Evolutionary conservation across 64 coral and sea anemone species (phyloP).

Genomic region (Dendronephthya gigantea): DNA sequence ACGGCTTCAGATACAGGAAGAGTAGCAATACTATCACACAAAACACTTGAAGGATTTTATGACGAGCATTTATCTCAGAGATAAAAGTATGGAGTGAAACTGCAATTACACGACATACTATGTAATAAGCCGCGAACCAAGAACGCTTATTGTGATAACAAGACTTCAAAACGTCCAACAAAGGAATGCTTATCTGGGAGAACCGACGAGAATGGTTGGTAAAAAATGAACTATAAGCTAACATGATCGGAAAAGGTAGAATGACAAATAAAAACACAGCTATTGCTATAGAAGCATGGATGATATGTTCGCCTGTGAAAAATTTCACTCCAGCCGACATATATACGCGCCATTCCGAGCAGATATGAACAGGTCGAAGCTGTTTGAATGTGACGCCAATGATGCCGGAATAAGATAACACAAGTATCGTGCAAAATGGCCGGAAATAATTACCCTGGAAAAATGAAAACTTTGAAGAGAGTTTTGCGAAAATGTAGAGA

Average conservation of each 20-base stretch:
- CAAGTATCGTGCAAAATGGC: background rate
- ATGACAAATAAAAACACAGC: background rate
- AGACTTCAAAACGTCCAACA: background rate
- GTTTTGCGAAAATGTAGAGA: background rate
- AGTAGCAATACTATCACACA: background rate
- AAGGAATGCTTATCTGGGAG: background rate
- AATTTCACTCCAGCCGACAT: background rate
- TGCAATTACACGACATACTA: background rate
- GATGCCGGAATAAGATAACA: background rate
- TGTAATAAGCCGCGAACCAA: background rate
- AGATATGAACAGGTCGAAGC: background rate
- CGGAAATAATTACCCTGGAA: background rate
- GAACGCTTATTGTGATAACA: background rate
- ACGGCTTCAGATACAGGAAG: background rate
- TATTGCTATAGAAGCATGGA: background rate
- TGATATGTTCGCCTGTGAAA: background rate
- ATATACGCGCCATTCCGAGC: background rate
- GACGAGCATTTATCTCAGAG: background rate
- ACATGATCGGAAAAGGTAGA: background rate
- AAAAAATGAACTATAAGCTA: background rate
- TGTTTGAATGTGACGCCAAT: background rate
- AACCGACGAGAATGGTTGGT: background rate
- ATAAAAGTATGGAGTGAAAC: background rate
- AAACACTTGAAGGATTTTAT: background rate
- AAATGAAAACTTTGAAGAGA: background rate